Conservation (phyloP, 1,140 invertebrate species). For the Zelostemma sp. region DNA sequence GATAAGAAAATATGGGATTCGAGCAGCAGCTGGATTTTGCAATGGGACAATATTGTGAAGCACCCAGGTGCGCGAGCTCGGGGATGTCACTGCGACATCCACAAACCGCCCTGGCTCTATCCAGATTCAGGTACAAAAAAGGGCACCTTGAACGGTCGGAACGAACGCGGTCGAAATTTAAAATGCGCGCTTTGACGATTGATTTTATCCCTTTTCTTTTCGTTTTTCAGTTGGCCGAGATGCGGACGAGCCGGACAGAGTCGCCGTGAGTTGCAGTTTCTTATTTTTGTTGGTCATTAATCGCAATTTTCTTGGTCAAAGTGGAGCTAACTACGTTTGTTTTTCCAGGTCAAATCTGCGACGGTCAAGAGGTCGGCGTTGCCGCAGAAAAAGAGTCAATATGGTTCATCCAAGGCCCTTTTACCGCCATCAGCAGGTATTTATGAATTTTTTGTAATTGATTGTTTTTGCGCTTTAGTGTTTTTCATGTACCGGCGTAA, state of each 20-base stretch:
- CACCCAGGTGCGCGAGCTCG: conserved; percentile 67
- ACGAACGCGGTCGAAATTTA: no score
- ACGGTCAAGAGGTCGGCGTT: conserved; percentile 58
- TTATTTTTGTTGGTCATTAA: background rate
- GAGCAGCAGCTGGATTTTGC: conserved; percentile 71
- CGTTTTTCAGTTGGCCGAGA: conserved; percentile 63
- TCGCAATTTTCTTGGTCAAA: no score
- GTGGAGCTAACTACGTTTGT: no score
- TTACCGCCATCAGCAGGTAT: conserved; percentile 58
- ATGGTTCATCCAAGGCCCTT: conserved; percentile 59
- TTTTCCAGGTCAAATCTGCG: conserved; percentile 63
- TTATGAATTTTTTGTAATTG: background rate
- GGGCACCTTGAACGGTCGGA: no score
- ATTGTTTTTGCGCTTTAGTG: conserved; percentile 6
- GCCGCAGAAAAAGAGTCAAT: conserved; percentile 59
- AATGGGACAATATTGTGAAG: conserved; percentile 73
- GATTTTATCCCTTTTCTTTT: no score
- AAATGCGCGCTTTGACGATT: no score
- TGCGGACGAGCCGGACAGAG: conserved; percentile 60
- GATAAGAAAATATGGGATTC: conserved; percentile 70
- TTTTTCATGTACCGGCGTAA: conserved; percentile 20
- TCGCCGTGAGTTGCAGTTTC: conserved; percentile 60
- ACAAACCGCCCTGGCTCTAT: conserved; percentile 65
- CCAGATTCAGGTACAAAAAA: conserved; percentile 62
- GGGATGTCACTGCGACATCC: conserved; percentile 67